phyloP scores from a whole-genome alignment of 35 echinoderm and acorn worm genomes.

The Anneissia japonica region DNA sequence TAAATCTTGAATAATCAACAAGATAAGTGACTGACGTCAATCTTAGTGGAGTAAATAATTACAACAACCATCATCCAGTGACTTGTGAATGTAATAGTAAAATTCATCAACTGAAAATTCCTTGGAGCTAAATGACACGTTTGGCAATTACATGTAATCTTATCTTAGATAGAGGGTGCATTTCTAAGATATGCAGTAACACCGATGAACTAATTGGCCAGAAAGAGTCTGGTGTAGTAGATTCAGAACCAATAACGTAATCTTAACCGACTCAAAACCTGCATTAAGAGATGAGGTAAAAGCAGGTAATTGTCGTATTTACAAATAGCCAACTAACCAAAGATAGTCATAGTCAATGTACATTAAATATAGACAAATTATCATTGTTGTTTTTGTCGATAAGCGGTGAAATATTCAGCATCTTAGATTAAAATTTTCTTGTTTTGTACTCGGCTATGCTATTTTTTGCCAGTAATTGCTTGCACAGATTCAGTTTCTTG shows the following conservation, averaged over 20 bases:
- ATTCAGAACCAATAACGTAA: not conserved
- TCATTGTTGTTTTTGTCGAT: not conserved
- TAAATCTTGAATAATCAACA: too few relatives aligned
- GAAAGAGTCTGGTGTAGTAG: not conserved
- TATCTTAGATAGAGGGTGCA: not conserved
- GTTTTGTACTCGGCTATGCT: too few relatives aligned
- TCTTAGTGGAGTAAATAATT: too few relatives aligned
- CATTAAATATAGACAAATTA: not conserved
- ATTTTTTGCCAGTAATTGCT: too few relatives aligned
- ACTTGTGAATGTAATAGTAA: not conserved
- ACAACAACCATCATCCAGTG: too few relatives aligned
- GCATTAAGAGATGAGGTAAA: not conserved
- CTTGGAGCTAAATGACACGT: not conserved
- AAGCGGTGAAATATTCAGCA: too few relatives aligned
- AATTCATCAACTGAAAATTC: not conserved
- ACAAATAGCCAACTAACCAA: not conserved
- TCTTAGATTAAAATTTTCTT: too few relatives aligned
- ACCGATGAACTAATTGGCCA: not conserved
- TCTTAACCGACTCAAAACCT: not conserved
- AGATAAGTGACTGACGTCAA: too few relatives aligned
- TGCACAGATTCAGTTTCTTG: too few relatives aligned
- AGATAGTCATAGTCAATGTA: too few relatives aligned
- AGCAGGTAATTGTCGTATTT: not conserved
- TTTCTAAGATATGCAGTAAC: not conserved
- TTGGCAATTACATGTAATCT: not conserved